Base-by-base conservation (phyloP, 2,888 invertebrate species). In the Pharmacophagus antenor region DNA sequence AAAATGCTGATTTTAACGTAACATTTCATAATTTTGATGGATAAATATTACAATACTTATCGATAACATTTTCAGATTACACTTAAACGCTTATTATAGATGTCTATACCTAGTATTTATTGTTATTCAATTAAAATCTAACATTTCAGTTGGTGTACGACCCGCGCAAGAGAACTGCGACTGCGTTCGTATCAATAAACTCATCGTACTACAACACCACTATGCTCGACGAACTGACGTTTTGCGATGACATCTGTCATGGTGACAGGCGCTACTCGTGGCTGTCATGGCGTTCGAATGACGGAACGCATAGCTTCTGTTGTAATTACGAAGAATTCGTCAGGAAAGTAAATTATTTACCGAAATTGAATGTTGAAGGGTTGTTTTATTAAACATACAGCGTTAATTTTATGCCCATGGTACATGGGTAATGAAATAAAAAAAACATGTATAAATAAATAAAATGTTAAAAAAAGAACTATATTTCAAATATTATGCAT, bases 231-330 rank as follows among this genome's bases (percentile, higher is more conserved):
- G 46, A 63, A 0, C 60, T 88, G 12, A 64, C 75, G 0, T 86
- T 88, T 46, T 89, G 89, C 62, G 58, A 67, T 0, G 84, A 86
- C 62, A 65, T 81, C n/a, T 88, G 88, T 58, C 72, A 70, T 0
- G 69, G 62, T 1, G 77, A 77, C 27, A 50, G 67, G 0, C 61
- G 77, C 2, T 83, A 67, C 61, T 65, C 72, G 0, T 90, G 89
- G 89, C 58, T 90, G 18, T 75, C 42, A 57, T 89, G 89, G 89
- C 76, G 84, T 1, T 64, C 77, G 0, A 79, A 76, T 20, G 88
- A 88, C 23, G 85, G 78, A 0, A 84, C 86, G 0, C 77, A 77
- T 37, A 88, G 88, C 61, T 89, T 88, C 58, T 88, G 88, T 52
- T 90, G 89, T 17, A 70, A 69, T 20, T 90, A 87, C 56, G 42